These are phyloP conservation scores for Dynastes grantii DNA, from an alignment of 2,888 invertebrate species.

Conservation along the genomic window DNA sequence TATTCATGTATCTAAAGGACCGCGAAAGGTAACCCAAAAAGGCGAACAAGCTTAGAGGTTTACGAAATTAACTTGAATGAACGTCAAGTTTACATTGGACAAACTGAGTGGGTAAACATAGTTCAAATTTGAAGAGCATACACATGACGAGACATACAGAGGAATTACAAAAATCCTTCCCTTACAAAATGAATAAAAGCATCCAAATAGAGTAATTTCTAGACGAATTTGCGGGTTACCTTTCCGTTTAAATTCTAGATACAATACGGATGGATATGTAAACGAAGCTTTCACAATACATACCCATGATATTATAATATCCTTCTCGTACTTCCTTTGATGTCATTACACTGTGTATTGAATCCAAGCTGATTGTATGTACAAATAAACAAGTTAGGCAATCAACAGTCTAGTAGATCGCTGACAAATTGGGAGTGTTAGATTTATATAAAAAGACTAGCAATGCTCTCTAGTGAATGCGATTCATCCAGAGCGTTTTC, in stretches of 20 bases:
- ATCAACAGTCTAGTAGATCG: constrained; percentile 34
- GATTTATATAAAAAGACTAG: constrained; percentile 43
- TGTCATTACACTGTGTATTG: constrained; percentile 14
- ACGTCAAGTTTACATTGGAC: constrained; percentile 15
- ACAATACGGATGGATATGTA: no score
- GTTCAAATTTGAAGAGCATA: background rate
- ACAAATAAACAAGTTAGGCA: constrained; percentile 30
- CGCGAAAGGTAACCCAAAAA: background rate
- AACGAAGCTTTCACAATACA: background rate
- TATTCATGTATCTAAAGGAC: no score
- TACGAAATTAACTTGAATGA: background rate
- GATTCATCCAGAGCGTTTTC: background rate
- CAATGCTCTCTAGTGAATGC: constrained; percentile 26
- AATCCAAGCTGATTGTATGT: constrained; percentile 20
- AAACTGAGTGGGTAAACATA: background rate
- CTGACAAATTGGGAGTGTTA: constrained; percentile 45
- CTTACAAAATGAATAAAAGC: background rate
- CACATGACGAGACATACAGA: background rate
- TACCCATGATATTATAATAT: background rate
- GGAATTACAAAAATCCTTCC: background rate
- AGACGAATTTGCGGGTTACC: background rate
- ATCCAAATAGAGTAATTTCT: background rate
- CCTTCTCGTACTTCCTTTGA: background rate
- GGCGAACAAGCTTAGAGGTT: background rate
- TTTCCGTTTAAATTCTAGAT: no score